These are phyloP conservation scores for Thymelicus sylvestris DNA, from an alignment of 2,888 invertebrate species.

Conservation along the genomic window DNA sequence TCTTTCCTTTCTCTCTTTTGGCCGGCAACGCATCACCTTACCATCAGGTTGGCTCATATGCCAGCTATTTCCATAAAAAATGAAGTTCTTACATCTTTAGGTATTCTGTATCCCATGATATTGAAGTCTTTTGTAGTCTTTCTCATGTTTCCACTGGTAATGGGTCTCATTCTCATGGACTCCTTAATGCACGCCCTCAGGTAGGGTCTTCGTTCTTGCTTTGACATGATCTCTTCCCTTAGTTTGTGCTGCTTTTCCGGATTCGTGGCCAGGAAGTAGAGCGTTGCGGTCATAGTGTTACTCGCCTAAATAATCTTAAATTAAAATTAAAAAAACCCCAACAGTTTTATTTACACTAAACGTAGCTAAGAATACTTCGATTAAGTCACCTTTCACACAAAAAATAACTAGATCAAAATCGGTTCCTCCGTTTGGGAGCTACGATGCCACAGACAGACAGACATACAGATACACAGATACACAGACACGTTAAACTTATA, in stretches of 20 bases:
- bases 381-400: too few species aligned
- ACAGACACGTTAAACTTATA: not conserved
- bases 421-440: too few species aligned
- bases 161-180: slow-evolving; percentile 86
- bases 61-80: too few species aligned
- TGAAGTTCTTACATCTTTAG: slow-evolving; percentile 79
- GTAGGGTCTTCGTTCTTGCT: slow-evolving; percentile 76
- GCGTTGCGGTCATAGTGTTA: slow-evolving; percentile 79
- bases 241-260: slow-evolving; percentile 86
- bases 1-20: slow-evolving; percentile 47
- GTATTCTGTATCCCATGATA: slow-evolving; percentile 86
- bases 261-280: slow-evolving; percentile 87
- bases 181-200: slow-evolving; percentile 90
- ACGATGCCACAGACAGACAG: too few species aligned
- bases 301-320: slow-evolving; percentile 71
- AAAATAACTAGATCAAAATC: too few species aligned
- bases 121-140: slow-evolving; percentile 80
- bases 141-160: slow-evolving; percentile 84
- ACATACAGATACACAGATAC: slow-evolving; percentile 1
- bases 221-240: slow-evolving; percentile 79
- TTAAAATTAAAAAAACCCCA: too few species aligned
- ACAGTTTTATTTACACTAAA: too few species aligned
- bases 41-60: too few species aligned
- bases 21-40: too few species aligned
- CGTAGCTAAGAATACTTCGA: too few species aligned